phyloP scores from a whole-genome alignment of 2,113 vertebrate species.

The Solea solea region DNA sequence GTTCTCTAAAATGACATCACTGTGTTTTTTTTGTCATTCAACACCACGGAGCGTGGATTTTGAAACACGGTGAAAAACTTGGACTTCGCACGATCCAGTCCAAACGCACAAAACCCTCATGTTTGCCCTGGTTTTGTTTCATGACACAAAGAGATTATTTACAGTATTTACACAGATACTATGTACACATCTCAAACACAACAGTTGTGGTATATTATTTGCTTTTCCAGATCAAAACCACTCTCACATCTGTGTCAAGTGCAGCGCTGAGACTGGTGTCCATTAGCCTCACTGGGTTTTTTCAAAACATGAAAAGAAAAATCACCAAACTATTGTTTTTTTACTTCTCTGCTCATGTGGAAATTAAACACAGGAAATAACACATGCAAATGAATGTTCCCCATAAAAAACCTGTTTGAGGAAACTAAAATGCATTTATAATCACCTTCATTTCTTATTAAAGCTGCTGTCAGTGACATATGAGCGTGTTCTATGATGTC shows the following conservation, averaged over 20 bases:
- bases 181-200: constrained; percentile 53
- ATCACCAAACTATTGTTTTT: too few relatives aligned
- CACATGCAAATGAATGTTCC: too few relatives aligned
- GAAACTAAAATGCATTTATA: too few relatives aligned
- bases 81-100: constrained; percentile 2
- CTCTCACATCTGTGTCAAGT: neutral
- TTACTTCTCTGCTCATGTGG: too few relatives aligned
- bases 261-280: neutral
- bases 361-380: too few relatives aligned
- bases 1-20: too few relatives aligned
- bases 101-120: constrained; percentile 6
- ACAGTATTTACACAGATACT: constrained; percentile 75
- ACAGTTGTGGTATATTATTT: constrained; percentile 18
- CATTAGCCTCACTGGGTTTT: neutral
- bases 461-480: too few relatives aligned
- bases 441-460: too few relatives aligned
- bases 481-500: too few relatives aligned
- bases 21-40: neutral
- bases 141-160: constrained; percentile 57
- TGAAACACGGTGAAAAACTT: neutral
- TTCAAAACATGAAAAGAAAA: neutral
- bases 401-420: too few relatives aligned
- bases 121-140: neutral
- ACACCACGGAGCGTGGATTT: neutral
- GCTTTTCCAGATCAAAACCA: neutral